These are phyloP conservation scores for Glaucomys volans DNA, from an alignment of 2,113 vertebrate species.

Conservation along the genomic window DNA sequence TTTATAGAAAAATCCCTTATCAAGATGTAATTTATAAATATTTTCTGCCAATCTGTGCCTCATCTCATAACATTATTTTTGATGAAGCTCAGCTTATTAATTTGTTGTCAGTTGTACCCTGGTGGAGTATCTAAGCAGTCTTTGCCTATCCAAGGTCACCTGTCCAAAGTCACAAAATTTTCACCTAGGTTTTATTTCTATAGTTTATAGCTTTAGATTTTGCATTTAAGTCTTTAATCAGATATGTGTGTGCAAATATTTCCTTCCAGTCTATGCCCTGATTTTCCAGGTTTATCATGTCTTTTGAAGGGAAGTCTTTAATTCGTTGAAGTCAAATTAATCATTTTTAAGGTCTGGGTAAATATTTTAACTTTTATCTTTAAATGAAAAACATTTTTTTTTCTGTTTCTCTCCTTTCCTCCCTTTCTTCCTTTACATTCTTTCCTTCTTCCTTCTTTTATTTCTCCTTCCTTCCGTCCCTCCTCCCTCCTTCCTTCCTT, in stretches of 20 bases:
- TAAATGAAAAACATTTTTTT: not conserved
- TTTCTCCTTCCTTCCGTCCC: too few species aligned
- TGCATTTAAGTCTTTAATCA: not conserved
- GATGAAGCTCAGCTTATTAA: not conserved
- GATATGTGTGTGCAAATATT: not conserved
- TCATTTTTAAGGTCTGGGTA: not conserved
- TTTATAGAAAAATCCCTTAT: not conserved
- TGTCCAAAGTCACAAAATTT: not conserved
- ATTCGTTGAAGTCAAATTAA: not conserved
- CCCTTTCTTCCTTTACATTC: not conserved
- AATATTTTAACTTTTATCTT: conserved; percentile 2
- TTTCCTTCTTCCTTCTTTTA: too few species aligned
- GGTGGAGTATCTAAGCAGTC: not conserved
- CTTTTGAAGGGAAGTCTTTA: conserved; percentile 11
- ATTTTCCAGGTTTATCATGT: not conserved
- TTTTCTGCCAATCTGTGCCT: conserved; percentile 16
- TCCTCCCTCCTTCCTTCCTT: not conserved
- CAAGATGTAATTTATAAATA: not conserved
- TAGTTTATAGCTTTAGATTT: not conserved
- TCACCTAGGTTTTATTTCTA: not conserved
- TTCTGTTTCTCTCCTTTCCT: not conserved
- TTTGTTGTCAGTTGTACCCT: not conserved
- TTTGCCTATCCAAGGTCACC: not conserved
- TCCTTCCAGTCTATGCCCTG: not conserved
- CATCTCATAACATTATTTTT: not conserved